Percentiles rank a stretch among this genome's conserved stretches.
phyloP scores from a whole-genome alignment of 2,113 vertebrate species.

The Martes martes region DNA sequence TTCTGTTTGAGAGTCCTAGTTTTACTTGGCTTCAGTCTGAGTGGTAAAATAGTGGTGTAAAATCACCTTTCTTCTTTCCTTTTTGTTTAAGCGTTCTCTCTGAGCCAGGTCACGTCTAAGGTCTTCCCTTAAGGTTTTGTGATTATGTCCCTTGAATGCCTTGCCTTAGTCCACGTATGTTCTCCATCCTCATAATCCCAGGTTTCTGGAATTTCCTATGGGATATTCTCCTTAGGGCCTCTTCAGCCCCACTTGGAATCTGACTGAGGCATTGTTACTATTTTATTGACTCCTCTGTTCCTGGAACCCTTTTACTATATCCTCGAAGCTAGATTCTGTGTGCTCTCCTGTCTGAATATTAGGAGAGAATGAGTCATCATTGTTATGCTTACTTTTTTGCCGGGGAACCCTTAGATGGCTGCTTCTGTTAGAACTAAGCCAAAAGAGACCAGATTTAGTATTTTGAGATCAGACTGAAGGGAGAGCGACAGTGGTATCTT shows the following conservation, averaged over 20 bases:
- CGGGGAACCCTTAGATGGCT: not conserved
- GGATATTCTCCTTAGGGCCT: not conserved
- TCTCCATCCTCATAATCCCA: not conserved
- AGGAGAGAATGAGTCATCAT: not conserved
- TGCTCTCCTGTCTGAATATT: not conserved
- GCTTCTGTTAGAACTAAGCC: not conserved
- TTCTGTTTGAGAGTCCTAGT: not conserved
- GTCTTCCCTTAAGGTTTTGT: not conserved
- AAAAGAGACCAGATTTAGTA: not conserved
- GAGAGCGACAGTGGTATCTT: not conserved
- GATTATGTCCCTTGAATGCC: not conserved
- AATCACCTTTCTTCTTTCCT: not conserved
- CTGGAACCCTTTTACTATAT: not conserved
- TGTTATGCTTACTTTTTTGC: not conserved
- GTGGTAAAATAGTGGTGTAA: not conserved
- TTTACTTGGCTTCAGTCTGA: conserved; percentile 1
- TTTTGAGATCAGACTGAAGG: not conserved
- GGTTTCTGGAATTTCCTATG: not conserved
- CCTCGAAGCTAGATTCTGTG: not conserved
- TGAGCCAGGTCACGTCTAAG: not conserved
- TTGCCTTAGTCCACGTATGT: not conserved
- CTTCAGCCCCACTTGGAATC: not conserved
- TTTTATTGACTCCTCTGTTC: not conserved
- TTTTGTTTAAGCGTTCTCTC: not conserved
- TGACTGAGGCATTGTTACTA: not conserved